Evolutionary conservation across 2,888 invertebrate species (phyloP).

Genomic region (Oscheius onirici): DNA sequence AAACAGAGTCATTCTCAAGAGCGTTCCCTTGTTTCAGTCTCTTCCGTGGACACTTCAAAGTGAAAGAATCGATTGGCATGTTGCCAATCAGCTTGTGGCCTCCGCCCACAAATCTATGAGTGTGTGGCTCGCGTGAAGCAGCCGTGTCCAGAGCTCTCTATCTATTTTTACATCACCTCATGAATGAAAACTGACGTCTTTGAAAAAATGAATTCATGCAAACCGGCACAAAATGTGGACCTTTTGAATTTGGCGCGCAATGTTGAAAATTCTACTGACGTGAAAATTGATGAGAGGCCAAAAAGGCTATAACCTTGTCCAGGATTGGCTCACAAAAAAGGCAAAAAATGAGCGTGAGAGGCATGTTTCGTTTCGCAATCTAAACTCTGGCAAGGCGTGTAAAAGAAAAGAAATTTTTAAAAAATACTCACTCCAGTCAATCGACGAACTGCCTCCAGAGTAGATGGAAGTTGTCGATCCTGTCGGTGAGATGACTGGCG

Average conservation of each 20-base stretch:
- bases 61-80: neutral
- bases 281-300: no score
- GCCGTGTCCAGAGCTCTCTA: no score
- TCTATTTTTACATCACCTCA: neutral
- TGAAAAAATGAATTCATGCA: no score
- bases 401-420: neutral
- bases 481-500: conserved; percentile 72
- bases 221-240: no score
- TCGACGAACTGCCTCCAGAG: conserved; percentile 69
- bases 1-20: neutral
- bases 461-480: conserved; percentile 70
- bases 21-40: neutral
- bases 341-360: no score
- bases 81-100: neutral
- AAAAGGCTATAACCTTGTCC: no score
- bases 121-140: no score
- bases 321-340: no score
- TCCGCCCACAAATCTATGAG: neutral
- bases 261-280: no score
- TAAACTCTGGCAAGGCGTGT: no score
- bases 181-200: neutral
- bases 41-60: neutral
- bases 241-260: no score
- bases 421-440: conserved; percentile 67
- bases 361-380: no score